Percentiles rank a stretch among this genome's conserved stretches.
Evolutionary conservation across 2,113 vertebrate species (phyloP).

Genomic region (Pelusios castaneus): DNA sequence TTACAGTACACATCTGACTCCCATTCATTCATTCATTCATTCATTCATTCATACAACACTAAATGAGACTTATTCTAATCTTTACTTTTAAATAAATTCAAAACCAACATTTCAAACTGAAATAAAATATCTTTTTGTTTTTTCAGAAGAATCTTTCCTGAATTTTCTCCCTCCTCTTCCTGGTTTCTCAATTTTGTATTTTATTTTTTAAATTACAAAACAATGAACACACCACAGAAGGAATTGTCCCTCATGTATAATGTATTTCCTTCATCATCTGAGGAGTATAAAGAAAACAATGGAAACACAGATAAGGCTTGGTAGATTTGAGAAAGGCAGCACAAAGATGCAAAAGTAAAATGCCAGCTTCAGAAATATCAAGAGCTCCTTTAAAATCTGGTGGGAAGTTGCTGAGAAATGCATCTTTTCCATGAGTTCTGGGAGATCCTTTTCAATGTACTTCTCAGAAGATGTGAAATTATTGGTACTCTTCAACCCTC

Average conservation of each 20-base stretch:
- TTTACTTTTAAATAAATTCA: not conserved
- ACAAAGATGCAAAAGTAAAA: not conserved
- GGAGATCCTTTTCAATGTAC: not conserved
- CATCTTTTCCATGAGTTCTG: rapidly evolving
- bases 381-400: not conserved
- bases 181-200: not conserved
- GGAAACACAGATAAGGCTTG: too few species aligned
- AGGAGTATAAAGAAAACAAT: not conserved
- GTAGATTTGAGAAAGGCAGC: not conserved
- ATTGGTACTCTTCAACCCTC: not conserved
- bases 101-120: not conserved
- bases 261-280: not conserved
- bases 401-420: not conserved
- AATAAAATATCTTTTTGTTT: not conserved
- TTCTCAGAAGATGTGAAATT: not conserved
- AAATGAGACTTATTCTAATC: not conserved
- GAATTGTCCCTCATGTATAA: not conserved
- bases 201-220: not conserved
- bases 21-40: not conserved
- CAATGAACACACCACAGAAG: not conserved
- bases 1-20: not conserved
- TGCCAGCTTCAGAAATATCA: not conserved
- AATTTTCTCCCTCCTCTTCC: not conserved
- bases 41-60: not conserved
- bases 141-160: not conserved